Conservation (phyloP, 1,140 invertebrate genomes). For the Drosophila saltans region DNA sequence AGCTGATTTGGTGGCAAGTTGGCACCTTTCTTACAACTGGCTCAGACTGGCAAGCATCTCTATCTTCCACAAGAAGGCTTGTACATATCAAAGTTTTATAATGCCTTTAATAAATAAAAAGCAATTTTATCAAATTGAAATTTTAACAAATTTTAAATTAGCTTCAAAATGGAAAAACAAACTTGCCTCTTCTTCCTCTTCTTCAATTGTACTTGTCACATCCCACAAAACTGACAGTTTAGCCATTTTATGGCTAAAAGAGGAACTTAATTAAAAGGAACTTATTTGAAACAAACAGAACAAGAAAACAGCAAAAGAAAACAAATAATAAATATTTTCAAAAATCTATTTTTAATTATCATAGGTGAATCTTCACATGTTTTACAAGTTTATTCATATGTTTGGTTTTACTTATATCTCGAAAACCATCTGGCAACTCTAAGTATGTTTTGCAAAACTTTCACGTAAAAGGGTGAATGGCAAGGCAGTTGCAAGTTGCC, state of each 20-base stretch:
- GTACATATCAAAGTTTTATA: neutral
- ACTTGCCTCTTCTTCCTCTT: neutral
- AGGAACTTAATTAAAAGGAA: no score
- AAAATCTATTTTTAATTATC: no score
- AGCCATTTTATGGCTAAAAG: neutral
- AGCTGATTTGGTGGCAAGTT: neutral
- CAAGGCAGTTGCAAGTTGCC: conserved; percentile 12
- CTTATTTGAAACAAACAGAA: neutral
- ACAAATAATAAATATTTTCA: neutral
- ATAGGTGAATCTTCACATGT: no score
- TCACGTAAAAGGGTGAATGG: conserved; percentile 6
- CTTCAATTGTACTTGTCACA: neutral
- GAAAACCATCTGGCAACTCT: neutral
- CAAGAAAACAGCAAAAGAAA: neutral
- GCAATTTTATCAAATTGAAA: neutral
- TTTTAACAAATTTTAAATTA: neutral
- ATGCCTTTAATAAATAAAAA: neutral
- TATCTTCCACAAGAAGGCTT: neutral
- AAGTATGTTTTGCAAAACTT: neutral
- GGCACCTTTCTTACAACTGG: neutral
- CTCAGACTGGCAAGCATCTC: neutral
- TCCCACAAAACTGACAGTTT: neutral
- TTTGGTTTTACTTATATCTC: neutral
- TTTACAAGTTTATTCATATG: no score
- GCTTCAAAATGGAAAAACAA: neutral